phyloP scores from a whole-genome alignment of 2,797 vertebrate genomes.

The Ammospiza maritima region DNA sequence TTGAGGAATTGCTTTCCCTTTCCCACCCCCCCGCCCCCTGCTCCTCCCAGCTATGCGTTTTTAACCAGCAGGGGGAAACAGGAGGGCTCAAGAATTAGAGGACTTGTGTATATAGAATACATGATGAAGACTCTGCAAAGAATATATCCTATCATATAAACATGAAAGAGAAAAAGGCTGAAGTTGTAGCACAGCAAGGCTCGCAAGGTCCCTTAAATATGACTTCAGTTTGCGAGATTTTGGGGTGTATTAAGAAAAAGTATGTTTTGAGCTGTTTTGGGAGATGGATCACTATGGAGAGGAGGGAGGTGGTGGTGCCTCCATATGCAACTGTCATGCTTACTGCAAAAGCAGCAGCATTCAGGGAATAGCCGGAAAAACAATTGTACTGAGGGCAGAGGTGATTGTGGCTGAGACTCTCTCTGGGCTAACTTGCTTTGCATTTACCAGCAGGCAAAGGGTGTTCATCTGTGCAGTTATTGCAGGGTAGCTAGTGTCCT shows the following conservation, averaged over 20 bases:
- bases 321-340: neutral
- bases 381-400: neutral
- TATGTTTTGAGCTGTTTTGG: neutral
- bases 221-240: neutral
- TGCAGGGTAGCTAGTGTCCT: neutral
- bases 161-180: neutral
- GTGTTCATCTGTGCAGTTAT: neutral
- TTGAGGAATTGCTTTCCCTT: neutral
- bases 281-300: neutral
- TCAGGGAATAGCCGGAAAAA: neutral
- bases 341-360: neutral
- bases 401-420: neutral
- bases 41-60: neutral
- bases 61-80: slow-evolving; percentile 27
- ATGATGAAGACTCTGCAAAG: neutral
- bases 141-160: neutral
- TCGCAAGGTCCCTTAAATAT: neutral
- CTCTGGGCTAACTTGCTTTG: neutral
- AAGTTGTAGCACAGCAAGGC: neutral
- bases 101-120: neutral
- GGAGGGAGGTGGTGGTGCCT: neutral
- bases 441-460: neutral
- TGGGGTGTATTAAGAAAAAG: neutral
- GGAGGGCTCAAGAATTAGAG: neutral
- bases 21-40: neutral